These are phyloP conservation scores for Enteromius fasciolatus DNA, from an alignment of 2,797 vertebrate species.

Conservation along the genomic window DNA sequence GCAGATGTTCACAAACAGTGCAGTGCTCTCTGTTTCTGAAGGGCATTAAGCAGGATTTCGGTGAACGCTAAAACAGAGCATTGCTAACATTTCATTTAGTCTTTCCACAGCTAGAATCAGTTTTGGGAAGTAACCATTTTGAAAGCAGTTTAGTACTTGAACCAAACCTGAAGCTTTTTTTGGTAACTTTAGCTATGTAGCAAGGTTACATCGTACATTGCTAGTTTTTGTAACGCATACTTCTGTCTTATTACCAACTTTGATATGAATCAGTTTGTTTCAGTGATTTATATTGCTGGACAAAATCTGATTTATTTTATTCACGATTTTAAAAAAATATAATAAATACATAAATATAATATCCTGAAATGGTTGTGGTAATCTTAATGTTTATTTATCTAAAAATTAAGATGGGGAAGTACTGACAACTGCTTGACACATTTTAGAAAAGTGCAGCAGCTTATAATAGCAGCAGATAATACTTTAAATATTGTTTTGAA, in stretches of 20 bases:
- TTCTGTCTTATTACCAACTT: not conserved
- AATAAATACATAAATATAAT: too few relatives aligned
- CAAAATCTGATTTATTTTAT: not conserved
- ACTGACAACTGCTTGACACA: not conserved
- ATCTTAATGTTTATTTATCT: not conserved
- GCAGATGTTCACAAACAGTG: slow-evolving; percentile 69
- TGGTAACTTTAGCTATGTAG: not conserved
- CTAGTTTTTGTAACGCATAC: not conserved
- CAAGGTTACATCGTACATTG: not conserved
- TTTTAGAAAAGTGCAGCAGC: not conserved
- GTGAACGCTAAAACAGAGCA: slow-evolving; percentile 4
- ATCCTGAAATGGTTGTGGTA: not conserved
- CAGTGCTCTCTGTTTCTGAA: slow-evolving; percentile 42
- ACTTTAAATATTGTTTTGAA: not conserved
- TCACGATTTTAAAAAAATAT: too few relatives aligned
- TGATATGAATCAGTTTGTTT: not conserved
- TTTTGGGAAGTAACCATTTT: not conserved
- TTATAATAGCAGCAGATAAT: not conserved
- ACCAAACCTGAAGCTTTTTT: not conserved
- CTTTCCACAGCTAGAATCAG: not conserved
- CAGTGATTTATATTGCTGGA: not conserved
- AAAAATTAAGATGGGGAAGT: not conserved
- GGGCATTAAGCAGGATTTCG: slow-evolving; percentile 45
- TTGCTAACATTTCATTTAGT: not conserved
- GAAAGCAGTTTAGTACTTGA: not conserved